Evolutionary conservation across 2,888 invertebrate species (phyloP).

Genomic region (Sesia bembeciformis): DNA sequence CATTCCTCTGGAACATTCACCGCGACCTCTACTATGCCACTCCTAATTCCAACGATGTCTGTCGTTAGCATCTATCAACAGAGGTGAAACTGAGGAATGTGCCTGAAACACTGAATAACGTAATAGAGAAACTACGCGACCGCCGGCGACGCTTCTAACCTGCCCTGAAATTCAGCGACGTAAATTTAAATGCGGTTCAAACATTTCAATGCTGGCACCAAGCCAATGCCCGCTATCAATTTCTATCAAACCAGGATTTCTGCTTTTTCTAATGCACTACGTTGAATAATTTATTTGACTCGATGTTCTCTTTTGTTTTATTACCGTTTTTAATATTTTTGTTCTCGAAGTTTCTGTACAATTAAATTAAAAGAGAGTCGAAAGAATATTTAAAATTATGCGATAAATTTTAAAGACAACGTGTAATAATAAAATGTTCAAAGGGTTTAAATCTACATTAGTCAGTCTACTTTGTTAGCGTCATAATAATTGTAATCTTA

Average conservation of each 20-base stretch:
- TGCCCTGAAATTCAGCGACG: conserved; percentile 35
- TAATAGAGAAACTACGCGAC: not conserved
- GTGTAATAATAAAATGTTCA: too few relatives aligned
- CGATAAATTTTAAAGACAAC: too few relatives aligned
- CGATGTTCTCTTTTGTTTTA: not conserved
- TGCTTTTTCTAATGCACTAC: conserved; percentile 30
- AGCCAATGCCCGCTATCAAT: conserved; percentile 52
- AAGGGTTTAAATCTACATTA: too few relatives aligned
- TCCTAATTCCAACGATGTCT: conserved; percentile 9
- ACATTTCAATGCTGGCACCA: conserved; percentile 50
- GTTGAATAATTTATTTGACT: conserved; percentile 25
- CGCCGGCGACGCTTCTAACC: not conserved
- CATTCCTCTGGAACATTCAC: conserved; percentile 12
- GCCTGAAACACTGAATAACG: not conserved
- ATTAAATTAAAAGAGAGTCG: too few relatives aligned
- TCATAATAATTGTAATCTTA: too few relatives aligned
- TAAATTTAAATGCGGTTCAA: conserved; percentile 57
- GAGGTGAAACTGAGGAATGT: not conserved
- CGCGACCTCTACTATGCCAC: conserved; percentile 2
- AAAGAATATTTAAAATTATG: too few relatives aligned
- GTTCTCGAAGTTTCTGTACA: not conserved
- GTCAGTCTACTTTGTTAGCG: too few relatives aligned
- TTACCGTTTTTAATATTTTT: not conserved
- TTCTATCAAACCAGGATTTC: conserved; percentile 49
- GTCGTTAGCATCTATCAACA: conserved; percentile 3